Percentiles rank a stretch among this genome's conserved stretches.
Evolutionary conservation across 2,797 vertebrate genomes (phyloP).

Genomic region (Otolemur crassicaudatus): DNA sequence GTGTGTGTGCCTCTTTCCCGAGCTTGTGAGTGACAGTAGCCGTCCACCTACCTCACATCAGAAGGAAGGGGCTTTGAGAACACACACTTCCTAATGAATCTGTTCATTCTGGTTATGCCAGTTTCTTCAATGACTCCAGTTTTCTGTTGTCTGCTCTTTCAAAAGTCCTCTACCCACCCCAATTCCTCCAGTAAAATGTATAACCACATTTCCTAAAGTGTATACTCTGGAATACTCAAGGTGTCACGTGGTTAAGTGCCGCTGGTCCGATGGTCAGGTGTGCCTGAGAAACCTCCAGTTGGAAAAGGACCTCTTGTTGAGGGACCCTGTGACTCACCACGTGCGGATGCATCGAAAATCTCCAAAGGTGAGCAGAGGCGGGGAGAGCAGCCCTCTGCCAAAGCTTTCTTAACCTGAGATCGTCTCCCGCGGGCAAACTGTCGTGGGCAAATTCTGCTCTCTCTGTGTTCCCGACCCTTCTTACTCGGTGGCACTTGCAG

Average conservation of each 20-base stretch:
- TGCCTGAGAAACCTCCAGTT: neutral
- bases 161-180: neutral
- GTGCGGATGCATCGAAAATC: fast-evolving
- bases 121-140: neutral
- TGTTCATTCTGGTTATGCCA: neutral
- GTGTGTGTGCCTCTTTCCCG: too few species aligned
- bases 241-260: neutral
- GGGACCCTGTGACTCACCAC: neutral
- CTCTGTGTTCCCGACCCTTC: neutral
- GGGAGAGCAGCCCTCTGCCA: neutral
- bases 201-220: neutral
- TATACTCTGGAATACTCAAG: neutral
- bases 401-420: neutral
- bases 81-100: neutral
- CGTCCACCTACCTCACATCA: neutral
- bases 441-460: neutral
- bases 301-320: neutral
- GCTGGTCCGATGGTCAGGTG: neutral
- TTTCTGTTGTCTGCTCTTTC: neutral
- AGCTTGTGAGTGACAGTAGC: neutral
- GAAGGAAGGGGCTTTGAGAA: neutral
- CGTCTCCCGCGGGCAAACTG: neutral
- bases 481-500: neutral
- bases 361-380: neutral
- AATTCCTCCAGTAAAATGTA: neutral